Evolutionary conservation across 2,888 invertebrate species (phyloP).

Genomic region (Myathropa florea): DNA sequence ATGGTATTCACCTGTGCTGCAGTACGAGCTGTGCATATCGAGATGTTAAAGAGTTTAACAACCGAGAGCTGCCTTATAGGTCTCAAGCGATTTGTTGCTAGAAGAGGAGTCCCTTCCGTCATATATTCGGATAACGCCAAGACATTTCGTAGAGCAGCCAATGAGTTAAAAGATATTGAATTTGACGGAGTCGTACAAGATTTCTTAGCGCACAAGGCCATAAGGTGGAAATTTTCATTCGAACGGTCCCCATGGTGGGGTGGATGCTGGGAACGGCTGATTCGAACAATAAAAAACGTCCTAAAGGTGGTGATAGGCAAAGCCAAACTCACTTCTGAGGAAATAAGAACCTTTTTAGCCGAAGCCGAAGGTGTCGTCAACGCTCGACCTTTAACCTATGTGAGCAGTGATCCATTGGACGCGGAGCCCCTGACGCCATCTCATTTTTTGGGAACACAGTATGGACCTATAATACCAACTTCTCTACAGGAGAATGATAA

Average conservation of each 20-base stretch:
- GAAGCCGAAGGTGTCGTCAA: constrained; percentile 6
- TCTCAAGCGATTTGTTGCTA: constrained; percentile 3
- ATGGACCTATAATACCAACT: constrained; percentile 1
- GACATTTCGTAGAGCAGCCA: not conserved
- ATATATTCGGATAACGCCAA: not conserved
- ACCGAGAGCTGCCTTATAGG: not conserved
- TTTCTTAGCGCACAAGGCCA: not conserved
- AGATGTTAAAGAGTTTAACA: not conserved
- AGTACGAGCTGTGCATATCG: not conserved
- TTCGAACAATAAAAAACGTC: not conserved
- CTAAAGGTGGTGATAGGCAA: not conserved
- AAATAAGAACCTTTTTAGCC: not conserved
- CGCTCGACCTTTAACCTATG: constrained; percentile 1
- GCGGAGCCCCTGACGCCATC: not conserved
- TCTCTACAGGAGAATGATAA: not conserved
- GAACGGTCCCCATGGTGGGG: not conserved
- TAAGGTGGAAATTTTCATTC: not conserved
- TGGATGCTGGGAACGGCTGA: not conserved
- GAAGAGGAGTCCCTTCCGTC: not conserved
- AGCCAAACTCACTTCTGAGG: not conserved
- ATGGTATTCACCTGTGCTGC: constrained; percentile 8
- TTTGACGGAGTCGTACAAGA: not conserved
- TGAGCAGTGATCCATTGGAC: not conserved
- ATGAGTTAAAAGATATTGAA: not conserved
- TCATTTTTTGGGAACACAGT: not conserved